Conservation (phyloP, 2,797 vertebrate species). For the Micrastur ruficollis region DNA sequence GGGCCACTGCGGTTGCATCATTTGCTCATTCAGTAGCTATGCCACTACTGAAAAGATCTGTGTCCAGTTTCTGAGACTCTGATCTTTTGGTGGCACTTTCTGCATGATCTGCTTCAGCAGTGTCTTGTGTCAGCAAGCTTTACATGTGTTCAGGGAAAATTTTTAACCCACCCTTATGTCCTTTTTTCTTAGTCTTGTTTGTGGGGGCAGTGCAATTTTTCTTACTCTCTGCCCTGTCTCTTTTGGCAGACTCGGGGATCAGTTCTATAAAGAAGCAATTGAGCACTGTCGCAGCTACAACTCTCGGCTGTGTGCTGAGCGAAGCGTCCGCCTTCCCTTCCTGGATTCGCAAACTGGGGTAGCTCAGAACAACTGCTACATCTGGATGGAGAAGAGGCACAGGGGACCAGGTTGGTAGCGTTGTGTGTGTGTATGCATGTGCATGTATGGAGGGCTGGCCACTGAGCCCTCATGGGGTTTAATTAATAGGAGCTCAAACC, state of each 20-base stretch:
- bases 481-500: constrained; percentile 39
- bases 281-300: constrained; percentile 98
- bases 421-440: background rate
- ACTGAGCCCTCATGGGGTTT: constrained; percentile 29
- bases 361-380: constrained; percentile 98
- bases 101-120: background rate
- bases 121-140: background rate
- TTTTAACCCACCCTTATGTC: background rate
- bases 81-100: background rate
- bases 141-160: background rate
- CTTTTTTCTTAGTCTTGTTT: background rate
- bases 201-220: background rate
- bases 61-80: background rate
- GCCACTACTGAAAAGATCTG: background rate
- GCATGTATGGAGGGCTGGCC: background rate
- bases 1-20: background rate
- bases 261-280: constrained; percentile 97
- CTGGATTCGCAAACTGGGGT: constrained; percentile 95
- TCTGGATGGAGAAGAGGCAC: constrained; percentile 98
- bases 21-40: background rate
- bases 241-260: constrained; percentile 88
- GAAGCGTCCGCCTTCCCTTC: constrained; percentile 93
- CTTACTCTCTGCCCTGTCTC: constrained; percentile 6
- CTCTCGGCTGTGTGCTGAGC: constrained; percentile 91
- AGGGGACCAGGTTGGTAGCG: constrained; percentile 86